Conservation (phyloP, 2,113 vertebrate genomes). For the Bujurquina vittata region DNA sequence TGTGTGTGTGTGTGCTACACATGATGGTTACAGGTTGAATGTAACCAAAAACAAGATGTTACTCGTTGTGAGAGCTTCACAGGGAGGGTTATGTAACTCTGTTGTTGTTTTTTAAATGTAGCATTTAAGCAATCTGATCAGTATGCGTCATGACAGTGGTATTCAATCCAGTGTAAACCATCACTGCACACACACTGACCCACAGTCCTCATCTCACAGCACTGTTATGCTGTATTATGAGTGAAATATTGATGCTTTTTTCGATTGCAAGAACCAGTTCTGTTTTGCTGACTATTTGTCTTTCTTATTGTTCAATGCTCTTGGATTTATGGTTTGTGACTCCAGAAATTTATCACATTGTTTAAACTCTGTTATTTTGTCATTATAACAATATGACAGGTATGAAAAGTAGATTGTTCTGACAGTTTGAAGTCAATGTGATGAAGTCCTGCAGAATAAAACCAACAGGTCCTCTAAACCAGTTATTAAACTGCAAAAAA, state of each 20-base stretch:
- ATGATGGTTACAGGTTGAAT: background rate
- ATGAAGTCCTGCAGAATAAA: background rate
- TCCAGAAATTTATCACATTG: background rate
- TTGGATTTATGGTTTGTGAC: background rate
- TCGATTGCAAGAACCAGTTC: background rate
- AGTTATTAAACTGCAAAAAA: background rate
- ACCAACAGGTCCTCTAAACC: background rate
- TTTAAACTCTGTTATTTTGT: background rate
- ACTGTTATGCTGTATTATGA: background rate
- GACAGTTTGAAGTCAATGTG: background rate
- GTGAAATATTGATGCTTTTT: conserved; percentile 26
- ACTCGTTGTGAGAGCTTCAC: conserved; percentile 35
- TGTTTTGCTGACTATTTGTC: conserved; percentile 1
- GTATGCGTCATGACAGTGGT: conserved; percentile 55
- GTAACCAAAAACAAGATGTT: conserved; percentile 17
- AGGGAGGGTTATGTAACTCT: conserved; percentile 56
- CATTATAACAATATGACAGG: background rate
- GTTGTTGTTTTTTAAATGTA: conserved; percentile 57
- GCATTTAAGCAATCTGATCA: conserved; percentile 71
- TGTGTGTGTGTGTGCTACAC: background rate
- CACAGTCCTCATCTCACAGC: conserved; percentile 1
- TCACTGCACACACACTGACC: background rate
- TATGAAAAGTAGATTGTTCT: background rate
- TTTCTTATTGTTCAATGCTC: background rate
- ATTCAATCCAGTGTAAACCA: background rate